These are phyloP conservation scores for Cyclophora albipunctata DNA, from an alignment of 2,888 invertebrate species.

Conservation along the genomic window DNA sequence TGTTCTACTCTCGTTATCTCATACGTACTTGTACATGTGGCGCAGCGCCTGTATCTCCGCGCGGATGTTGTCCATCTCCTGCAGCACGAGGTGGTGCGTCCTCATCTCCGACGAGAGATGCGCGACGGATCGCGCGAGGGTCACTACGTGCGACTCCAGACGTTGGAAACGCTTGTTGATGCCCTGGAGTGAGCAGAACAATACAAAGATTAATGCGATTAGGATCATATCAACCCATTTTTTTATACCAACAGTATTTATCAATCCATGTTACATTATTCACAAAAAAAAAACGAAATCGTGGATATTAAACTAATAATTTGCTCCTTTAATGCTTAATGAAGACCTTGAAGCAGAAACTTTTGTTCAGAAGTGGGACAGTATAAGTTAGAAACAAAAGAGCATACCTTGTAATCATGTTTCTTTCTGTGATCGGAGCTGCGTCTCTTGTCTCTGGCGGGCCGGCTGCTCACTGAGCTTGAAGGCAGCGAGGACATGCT, in stretches of 20 bases:
- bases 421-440: slow-evolving; percentile 84
- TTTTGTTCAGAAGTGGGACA: too few species aligned
- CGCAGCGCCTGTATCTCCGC: slow-evolving; percentile 86
- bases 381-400: too few species aligned
- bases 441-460: slow-evolving; percentile 81
- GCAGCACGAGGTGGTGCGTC: slow-evolving; percentile 90
- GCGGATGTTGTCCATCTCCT: slow-evolving; percentile 91
- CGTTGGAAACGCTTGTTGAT: slow-evolving; percentile 92
- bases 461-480: slow-evolving; percentile 87
- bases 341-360: too few species aligned
- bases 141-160: slow-evolving; percentile 93
- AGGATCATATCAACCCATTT: too few species aligned
- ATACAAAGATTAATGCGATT: neutral
- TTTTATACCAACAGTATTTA: too few species aligned
- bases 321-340: too few species aligned
- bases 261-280: too few species aligned
- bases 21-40: slow-evolving; percentile 75
- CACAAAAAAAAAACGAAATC: too few species aligned
- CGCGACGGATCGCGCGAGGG: slow-evolving; percentile 91
- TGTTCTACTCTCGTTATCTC: too few species aligned
- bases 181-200: slow-evolving; percentile 62
- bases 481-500: slow-evolving; percentile 90
- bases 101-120: slow-evolving; percentile 94
- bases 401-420: slow-evolving; percentile 79
- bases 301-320: too few species aligned